These are phyloP conservation scores for Riparia riparia DNA, from an alignment of 2,113 vertebrate genomes.

Conservation along the genomic window DNA sequence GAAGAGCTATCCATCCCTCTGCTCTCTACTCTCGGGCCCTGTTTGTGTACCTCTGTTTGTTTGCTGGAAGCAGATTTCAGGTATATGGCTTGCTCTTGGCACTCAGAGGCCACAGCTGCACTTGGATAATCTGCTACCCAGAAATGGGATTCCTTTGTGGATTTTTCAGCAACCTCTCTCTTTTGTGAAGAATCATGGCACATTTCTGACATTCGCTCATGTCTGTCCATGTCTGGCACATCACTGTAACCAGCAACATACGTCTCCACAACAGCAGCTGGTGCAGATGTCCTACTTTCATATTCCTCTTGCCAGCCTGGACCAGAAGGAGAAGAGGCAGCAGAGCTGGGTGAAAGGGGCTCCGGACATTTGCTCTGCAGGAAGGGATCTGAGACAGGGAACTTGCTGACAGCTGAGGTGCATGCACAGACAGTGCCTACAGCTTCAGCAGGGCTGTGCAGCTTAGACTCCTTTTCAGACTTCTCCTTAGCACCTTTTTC, in stretches of 20 bases:
- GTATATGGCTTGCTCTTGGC: background rate
- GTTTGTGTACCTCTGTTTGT: background rate
- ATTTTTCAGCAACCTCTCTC: background rate
- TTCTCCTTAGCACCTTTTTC: conserved; percentile 91
- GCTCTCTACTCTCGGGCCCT: background rate
- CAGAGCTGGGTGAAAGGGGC: background rate
- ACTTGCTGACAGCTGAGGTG: background rate
- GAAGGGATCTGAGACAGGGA: background rate
- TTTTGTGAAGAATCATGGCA: background rate
- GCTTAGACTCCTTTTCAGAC: conserved; percentile 85
- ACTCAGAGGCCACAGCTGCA: background rate
- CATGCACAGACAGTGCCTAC: background rate
- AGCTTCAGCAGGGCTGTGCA: conserved; percentile 52
- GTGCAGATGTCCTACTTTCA: background rate
- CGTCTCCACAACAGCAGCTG: background rate
- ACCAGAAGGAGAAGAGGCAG: background rate
- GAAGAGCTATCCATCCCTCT: conserved; percentile 75
- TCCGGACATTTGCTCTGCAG: background rate
- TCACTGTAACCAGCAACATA: background rate
- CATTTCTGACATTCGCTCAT: background rate
- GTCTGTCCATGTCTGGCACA: background rate
- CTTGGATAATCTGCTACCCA: background rate
- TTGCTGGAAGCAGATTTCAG: background rate
- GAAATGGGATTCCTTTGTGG: background rate
- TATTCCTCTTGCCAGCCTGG: background rate